Evolutionary conservation across 2,888 invertebrate species (phyloP).

Genomic region (Aspidiotus destructor): DNA sequence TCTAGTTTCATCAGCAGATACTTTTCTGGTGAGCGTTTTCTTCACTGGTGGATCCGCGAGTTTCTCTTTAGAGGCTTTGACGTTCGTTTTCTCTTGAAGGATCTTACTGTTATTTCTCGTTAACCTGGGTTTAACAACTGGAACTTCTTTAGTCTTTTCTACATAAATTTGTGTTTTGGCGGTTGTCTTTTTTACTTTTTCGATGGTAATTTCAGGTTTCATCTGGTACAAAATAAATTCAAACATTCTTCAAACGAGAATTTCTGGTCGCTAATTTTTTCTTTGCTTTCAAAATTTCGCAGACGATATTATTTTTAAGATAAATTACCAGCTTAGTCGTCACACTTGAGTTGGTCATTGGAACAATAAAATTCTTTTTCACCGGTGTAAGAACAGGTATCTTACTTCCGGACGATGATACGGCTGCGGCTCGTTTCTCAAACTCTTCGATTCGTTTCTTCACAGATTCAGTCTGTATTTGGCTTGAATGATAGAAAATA

Average conservation of each 20-base stretch:
- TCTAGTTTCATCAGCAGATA: slow-evolving; percentile 11
- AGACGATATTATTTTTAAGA: too few species aligned
- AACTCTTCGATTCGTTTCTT: slow-evolving; percentile 24
- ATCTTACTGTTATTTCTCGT: slow-evolving; percentile 12
- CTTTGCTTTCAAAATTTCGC: too few species aligned
- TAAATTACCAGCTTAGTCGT: too few species aligned
- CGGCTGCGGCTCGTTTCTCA: slow-evolving; percentile 9
- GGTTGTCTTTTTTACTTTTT: too few species aligned
- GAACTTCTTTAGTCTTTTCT: slow-evolving; percentile 6
- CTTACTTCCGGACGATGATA: slow-evolving; percentile 1
- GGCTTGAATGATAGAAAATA: background rate
- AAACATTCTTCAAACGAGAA: too few species aligned
- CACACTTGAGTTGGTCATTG: too few species aligned
- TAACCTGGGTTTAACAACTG: slow-evolving; percentile 3
- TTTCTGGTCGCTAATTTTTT: too few species aligned
- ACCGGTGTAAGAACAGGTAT: slow-evolving; percentile 12
- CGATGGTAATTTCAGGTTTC: too few species aligned
- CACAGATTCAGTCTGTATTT: slow-evolving; percentile 1
- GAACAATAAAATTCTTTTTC: background rate
- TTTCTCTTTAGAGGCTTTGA: slow-evolving; percentile 14
- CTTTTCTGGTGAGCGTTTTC: slow-evolving; percentile 11
- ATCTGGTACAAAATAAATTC: too few species aligned
- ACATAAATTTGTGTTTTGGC: slow-evolving; percentile 6
- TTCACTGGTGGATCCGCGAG: slow-evolving; percentile 9
- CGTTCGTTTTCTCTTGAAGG: slow-evolving; percentile 17